Conservation (phyloP, 1,140 invertebrate genomes). For the Drosophila tsacasi region DNA sequence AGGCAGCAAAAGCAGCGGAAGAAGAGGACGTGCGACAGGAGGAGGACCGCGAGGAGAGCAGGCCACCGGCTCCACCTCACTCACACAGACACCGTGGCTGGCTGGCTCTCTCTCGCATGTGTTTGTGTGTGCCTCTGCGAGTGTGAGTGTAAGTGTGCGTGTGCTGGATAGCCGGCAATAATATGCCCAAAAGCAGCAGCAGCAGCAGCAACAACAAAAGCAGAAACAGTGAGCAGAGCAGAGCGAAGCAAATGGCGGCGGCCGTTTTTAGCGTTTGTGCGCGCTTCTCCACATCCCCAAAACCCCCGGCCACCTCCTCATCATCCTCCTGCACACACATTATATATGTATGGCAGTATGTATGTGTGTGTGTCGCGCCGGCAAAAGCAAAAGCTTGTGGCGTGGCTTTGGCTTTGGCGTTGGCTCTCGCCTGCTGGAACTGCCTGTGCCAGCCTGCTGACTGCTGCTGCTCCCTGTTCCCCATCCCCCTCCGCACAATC, state of each 20-base stretch:
- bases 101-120: conserved; percentile 41
- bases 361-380: conserved; percentile 61
- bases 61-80: conserved; percentile 72
- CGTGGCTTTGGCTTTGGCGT: conserved; percentile 72
- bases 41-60: conserved; percentile 25
- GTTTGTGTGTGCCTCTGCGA: conserved; percentile 20
- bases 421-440: conserved; percentile 47
- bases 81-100: conserved; percentile 53
- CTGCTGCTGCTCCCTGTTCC: conserved; percentile 31
- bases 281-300: conserved; percentile 39
- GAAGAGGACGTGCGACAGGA: conserved; percentile 1
- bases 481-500: not conserved
- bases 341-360: conserved; percentile 25
- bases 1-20: conserved; percentile 33
- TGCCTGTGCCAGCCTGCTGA: conserved; percentile 46
- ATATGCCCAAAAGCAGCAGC: conserved; percentile 81
- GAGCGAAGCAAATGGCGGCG: conserved; percentile 65
- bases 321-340: conserved; percentile 40
- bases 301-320: conserved; percentile 10
- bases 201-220: conserved; percentile 56
- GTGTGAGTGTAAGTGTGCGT: conserved; percentile 55
- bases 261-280: conserved; percentile 82
- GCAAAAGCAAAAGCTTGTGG: conserved; percentile 83
- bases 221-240: conserved; percentile 43
- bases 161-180: conserved; percentile 81